Base-by-base conservation (phyloP, 2,888 invertebrate genomes). In the Dolichomitus sp. region DNA sequence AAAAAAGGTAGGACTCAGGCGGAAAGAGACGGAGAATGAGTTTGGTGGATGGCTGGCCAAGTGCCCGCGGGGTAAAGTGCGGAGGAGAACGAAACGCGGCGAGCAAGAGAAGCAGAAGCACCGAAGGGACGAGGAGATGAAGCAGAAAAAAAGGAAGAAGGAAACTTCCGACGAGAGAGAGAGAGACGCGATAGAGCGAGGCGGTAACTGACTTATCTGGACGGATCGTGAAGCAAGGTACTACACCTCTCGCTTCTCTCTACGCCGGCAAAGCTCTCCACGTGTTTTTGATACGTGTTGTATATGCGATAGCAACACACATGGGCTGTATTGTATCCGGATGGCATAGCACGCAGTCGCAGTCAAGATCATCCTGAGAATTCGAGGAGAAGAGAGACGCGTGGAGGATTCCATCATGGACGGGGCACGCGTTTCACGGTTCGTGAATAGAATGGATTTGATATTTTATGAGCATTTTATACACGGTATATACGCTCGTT, bases 191-290 rank as follows among this genome's bases (percentile, higher is more conserved):
- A 90, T 93, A 92, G 92, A 92, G 88, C 92, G 92, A 91, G 90
- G 91, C 92, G 89, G 91, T 91, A 89, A 90, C 92, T 89, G 90
- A 92, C 92, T 93, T 93, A 93, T 93, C 92, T 90, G 84, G 87
- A 86, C 86, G 87, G 84, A 89, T 88, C 89, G 87, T 85, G 84
- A 78, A 83, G 85, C 72, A 80, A 80, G 85, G 82, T 85, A 83
- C 85, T 85, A 83, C 85, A 83, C 80, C 80, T 77, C 79, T 81
- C 81, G 78, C 76, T 83, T 81, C 80, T 76, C 77, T 72, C 59
- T 74, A 30, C 63, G 23, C 54, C 76, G 74, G 83, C 81, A 77
- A 83, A 69, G 74, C 81, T 84, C 84, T 84, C 84, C 84, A 86
- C 81, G 85, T 84, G 84, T 85, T 76, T 69, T 70, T 68, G 85